phyloP scores from a whole-genome alignment of 2,113 vertebrate species.

The Empidonax traillii region DNA sequence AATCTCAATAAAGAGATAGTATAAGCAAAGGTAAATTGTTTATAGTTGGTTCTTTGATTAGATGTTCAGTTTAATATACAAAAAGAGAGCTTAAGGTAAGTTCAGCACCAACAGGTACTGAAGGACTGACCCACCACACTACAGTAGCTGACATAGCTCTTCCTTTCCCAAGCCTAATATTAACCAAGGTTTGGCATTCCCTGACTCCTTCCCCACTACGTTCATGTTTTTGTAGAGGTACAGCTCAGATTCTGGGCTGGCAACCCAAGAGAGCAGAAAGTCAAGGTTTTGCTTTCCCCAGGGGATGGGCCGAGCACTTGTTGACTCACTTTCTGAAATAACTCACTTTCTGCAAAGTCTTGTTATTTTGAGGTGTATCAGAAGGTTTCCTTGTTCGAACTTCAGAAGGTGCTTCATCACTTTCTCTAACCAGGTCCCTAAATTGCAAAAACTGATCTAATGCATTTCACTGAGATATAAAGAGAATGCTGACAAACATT shows the following conservation, averaged over 20 bases:
- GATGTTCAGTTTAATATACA: neutral
- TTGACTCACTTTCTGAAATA: neutral
- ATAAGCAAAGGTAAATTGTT: neutral
- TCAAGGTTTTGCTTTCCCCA: neutral
- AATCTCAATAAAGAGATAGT: neutral
- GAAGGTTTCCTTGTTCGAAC: neutral
- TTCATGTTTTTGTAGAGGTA: neutral
- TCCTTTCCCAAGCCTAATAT: neutral
- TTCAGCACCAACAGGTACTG: neutral
- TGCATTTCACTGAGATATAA: neutral
- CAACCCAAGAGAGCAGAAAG: neutral
- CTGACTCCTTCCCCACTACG: neutral
- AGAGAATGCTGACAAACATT: neutral
- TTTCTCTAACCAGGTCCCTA: neutral
- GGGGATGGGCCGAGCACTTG: neutral
- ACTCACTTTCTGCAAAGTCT: neutral
- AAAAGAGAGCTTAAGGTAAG: neutral
- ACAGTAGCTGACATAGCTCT: neutral
- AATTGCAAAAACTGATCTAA: neutral
- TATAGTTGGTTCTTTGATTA: neutral
- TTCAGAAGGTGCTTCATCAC: neutral
- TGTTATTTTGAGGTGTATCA: neutral
- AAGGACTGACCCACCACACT: neutral
- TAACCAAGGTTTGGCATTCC: neutral
- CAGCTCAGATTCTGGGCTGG: neutral